Base-by-base conservation (phyloP, 1,140 invertebrate species). In the Drosophila orosa region DNA sequence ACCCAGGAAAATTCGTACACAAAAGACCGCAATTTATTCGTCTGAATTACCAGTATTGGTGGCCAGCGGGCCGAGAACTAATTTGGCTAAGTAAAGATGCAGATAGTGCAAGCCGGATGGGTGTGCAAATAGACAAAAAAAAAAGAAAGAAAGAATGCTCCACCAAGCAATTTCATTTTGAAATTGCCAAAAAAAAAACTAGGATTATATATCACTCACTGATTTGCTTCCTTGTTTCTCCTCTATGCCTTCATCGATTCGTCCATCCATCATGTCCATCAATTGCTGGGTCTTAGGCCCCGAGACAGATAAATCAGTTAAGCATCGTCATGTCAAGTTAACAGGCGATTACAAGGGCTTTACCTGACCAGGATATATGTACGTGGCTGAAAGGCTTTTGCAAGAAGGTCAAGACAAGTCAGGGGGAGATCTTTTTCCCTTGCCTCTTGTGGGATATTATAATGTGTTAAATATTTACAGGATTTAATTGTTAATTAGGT, bases 41-140 rank as follows among this genome's bases (percentile, higher is more conserved):
- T 24, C 48, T 33, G 54, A 39, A 65, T 76, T 67, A 27, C 25
- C 29, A 40, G 52, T 45, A 65, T 76, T 66, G 37, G 17, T 19
- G 45, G 24, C 39, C 42, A 17, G 27, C 44, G 24, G 13, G n/a
- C 24, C 29, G 17, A 44, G 68, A 47, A 39, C 62, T 74, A 87
- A 82, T 87, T 86, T 86, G 58, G 78, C 68, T 82, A 65, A 86
- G 82, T 85, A 82, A 81, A 74, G 50, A 54, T 71, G 62, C 50
- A 61, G 80, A 72, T 79, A 57, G 55, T 77, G 80, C 67, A 77
- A 31, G 33, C 50, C 10, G 27, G 15, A 24, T 19, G 67, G 40
- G 27, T 24, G 17, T 35, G 63, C 52, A 83, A 60, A 80, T 54
- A 66, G 39, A 72, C 57, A n/a, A 35, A 47, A 60, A 55, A 47